These are phyloP conservation scores for Acanthaster planci DNA, from an alignment of 35 echinoderm and acorn worm genomes.

Conservation along the genomic window DNA sequence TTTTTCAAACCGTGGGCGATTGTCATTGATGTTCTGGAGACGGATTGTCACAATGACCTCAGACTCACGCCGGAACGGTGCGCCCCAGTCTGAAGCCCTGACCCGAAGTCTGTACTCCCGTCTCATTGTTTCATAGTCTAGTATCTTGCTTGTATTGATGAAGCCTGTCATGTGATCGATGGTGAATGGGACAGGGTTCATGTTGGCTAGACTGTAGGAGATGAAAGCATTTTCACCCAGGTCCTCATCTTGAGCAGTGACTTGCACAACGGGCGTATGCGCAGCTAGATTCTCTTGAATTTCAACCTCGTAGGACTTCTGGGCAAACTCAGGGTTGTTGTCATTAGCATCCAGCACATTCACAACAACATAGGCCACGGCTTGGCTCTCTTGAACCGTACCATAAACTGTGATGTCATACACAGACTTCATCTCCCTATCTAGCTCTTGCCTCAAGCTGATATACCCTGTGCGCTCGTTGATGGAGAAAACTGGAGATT, in stretches of 20 bases:
- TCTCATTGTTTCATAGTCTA: slow-evolving; percentile 97
- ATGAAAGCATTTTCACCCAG: slow-evolving; percentile 91
- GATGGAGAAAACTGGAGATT: slow-evolving; percentile 59
- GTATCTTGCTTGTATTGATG: slow-evolving; percentile 81
- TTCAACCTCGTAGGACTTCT: slow-evolving; percentile 53
- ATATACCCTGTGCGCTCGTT: slow-evolving; percentile 56
- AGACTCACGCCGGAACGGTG: slow-evolving; percentile 79
- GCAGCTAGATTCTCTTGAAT: slow-evolving; percentile 75
- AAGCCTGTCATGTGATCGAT: slow-evolving; percentile 91
- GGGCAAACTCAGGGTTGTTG: slow-evolving; percentile 78
- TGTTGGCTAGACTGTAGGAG: slow-evolving; percentile 92
- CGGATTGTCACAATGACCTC: slow-evolving; percentile 73
- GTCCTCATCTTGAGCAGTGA: slow-evolving; percentile 73
- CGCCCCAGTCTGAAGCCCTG: slow-evolving; percentile 94
- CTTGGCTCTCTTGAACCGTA: slow-evolving; percentile 28
- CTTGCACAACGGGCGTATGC: slow-evolving; percentile 45
- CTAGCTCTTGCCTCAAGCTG: slow-evolving; percentile 52
- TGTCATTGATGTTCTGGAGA: slow-evolving; percentile 79
- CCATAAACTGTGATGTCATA: slow-evolving; percentile 63
- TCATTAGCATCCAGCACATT: slow-evolving; percentile 86
- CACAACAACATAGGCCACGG: slow-evolving; percentile 46
- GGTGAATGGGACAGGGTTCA: slow-evolving; percentile 84
- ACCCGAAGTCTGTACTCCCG: slow-evolving; percentile 67
- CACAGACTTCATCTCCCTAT: slow-evolving; percentile 38
- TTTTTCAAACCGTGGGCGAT: slow-evolving; percentile 95